Evolutionary conservation across 2,888 invertebrate species (phyloP).

Genomic region (Papilio protenor): DNA sequence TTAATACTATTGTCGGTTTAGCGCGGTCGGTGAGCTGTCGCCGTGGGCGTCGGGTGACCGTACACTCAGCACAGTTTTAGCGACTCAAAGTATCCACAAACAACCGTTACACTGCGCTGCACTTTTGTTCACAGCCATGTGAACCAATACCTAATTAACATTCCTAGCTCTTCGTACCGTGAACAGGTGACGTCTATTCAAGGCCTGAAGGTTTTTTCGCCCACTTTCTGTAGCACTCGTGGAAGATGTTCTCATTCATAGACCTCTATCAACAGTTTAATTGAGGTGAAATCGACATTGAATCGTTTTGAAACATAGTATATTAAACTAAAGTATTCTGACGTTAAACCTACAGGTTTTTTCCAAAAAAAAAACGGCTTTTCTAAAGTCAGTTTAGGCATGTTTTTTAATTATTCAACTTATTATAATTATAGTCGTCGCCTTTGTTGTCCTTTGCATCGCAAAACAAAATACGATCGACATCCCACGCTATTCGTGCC

Average conservation of each 20-base stretch:
- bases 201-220: conserved; percentile 25
- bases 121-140: conserved; percentile 39
- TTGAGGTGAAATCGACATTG: neutral
- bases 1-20: conserved; percentile 33
- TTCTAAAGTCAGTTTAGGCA: neutral
- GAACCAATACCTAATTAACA: conserved; percentile 41
- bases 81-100: conserved; percentile 15
- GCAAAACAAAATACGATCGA: conserved; percentile 2
- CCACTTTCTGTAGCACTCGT: conserved; percentile 28
- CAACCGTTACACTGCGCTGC: conserved; percentile 38
- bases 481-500: conserved; percentile 1
- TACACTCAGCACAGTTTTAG: conserved; percentile 24
- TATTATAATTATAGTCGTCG: neutral
- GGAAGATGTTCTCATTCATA: conserved; percentile 12
- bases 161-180: conserved; percentile 23
- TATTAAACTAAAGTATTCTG: neutral
- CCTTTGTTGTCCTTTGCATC: neutral
- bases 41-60: conserved; percentile 29
- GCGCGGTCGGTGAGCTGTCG: conserved; percentile 3
- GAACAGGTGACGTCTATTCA: conserved; percentile 33
- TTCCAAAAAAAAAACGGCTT: neutral
- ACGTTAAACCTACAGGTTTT: neutral
- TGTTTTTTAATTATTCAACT: neutral
- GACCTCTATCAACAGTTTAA: neutral
- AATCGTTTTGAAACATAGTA: neutral